Percentiles rank a stretch among this genome's conserved stretches.
These are phyloP conservation scores for Thera obeliscata DNA, from an alignment of 2,888 invertebrate species.

Conservation along the genomic window DNA sequence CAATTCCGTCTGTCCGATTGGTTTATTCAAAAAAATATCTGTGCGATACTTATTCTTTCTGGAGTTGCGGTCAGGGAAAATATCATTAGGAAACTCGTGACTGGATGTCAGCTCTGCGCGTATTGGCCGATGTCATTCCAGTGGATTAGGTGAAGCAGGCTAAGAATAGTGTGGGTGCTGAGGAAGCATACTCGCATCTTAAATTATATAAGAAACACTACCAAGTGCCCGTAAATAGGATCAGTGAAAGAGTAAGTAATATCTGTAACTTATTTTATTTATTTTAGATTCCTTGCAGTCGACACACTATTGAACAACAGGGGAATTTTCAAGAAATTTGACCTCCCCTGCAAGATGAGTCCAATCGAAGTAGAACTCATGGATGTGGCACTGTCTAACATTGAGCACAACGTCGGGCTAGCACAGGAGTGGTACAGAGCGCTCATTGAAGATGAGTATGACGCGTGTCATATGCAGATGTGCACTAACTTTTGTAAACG, in stretches of 20 bases:
- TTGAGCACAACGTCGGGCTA: conserved; percentile 49
- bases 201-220: too few relatives aligned
- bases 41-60: too few relatives aligned
- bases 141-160: too few relatives aligned
- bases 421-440: conserved; percentile 53
- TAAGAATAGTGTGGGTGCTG: too few relatives aligned
- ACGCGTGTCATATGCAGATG: conserved; percentile 39
- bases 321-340: conserved; percentile 61
- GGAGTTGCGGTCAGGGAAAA: too few relatives aligned
- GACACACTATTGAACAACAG: conserved; percentile 57
- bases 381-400: conserved; percentile 47
- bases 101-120: too few relatives aligned
- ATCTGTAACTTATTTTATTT: conserved; percentile 12
- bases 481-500: conserved; percentile 48
- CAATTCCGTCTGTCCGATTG: too few relatives aligned
- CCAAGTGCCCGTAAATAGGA: neutral
- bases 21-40: too few relatives aligned
- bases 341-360: conserved; percentile 56
- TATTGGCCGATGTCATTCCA: too few relatives aligned
- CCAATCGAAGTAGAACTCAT: conserved; percentile 52
- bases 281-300: conserved; percentile 57
- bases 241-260: too few relatives aligned
- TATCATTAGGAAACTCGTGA: too few relatives aligned
- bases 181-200: too few relatives aligned
- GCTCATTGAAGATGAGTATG: conserved; percentile 27